Percentiles rank a stretch among this genome's conserved stretches.
Evolutionary conservation across 2,888 invertebrate genomes (phyloP).

Genomic region (Magallana nippona): DNA sequence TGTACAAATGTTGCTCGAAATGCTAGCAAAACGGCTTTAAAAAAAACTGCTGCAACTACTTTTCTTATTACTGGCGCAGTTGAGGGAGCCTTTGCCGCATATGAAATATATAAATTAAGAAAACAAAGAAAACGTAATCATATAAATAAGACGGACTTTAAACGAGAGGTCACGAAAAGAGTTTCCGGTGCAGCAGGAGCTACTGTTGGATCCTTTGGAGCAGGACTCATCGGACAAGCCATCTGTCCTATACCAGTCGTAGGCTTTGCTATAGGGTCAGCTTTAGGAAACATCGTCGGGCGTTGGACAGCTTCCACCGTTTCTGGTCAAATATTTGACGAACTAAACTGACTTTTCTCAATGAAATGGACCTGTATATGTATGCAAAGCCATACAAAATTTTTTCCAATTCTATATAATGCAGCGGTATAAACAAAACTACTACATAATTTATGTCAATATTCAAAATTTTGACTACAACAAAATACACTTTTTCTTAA

Average conservation of each 20-base stretch:
- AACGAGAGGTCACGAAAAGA: slow-evolving; percentile 18
- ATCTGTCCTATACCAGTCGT: neutral
- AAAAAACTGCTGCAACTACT: slow-evolving; percentile 4
- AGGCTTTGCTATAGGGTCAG: no score
- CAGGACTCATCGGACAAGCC: slow-evolving; percentile 19
- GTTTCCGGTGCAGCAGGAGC: neutral
- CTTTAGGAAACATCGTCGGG: no score
- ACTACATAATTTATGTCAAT: no score
- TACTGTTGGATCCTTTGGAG: neutral
- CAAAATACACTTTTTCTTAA: no score
- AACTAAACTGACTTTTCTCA: no score
- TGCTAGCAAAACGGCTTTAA: slow-evolving; percentile 1
- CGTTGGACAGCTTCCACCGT: no score
- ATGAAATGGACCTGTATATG: no score
- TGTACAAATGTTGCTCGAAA: neutral
- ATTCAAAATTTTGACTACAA: no score
- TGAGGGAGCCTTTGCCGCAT: slow-evolving; percentile 17
- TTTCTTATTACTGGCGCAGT: neutral
- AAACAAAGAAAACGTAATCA: neutral
- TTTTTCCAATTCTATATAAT: no score
- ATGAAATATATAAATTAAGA: slow-evolving; percentile 2
- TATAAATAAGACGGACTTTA: neutral
- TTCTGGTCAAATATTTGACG: no score
- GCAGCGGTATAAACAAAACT: no score
- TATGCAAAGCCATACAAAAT: no score